Evolutionary conservation across 2,888 invertebrate species (phyloP).

Genomic region (Xestia xanthographa): DNA sequence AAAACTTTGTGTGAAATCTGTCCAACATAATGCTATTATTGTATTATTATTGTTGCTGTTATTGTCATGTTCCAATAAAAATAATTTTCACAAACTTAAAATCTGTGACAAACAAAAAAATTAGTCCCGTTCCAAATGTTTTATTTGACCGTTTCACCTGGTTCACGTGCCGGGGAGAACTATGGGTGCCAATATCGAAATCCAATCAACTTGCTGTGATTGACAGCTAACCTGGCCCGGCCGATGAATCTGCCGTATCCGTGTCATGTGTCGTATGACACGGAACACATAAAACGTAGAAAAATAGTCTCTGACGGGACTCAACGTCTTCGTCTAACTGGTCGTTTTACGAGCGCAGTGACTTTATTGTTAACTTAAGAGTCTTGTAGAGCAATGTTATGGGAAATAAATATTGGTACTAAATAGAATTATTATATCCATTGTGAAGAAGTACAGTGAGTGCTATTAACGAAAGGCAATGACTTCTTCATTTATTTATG

Average conservation of each 20-base stretch:
- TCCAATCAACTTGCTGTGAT: constrained; percentile 86
- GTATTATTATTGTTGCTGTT: too few relatives aligned
- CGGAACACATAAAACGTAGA: constrained; percentile 49
- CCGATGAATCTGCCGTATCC: constrained; percentile 70
- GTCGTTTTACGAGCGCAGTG: constrained; percentile 13
- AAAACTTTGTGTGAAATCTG: neutral
- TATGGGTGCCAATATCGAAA: constrained; percentile 82
- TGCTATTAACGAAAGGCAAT: neutral
- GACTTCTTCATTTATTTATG: constrained; percentile 15
- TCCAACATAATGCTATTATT: neutral
- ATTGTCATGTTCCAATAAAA: neutral
- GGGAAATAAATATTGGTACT: constrained; percentile 31
- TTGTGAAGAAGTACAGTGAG: constrained; percentile 10
- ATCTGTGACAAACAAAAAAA: constrained; percentile 1
- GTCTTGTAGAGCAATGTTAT: constrained; percentile 13
- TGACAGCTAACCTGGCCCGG: constrained; percentile 78
- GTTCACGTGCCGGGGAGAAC: constrained; percentile 72
- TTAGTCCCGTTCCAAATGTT: constrained; percentile 35
- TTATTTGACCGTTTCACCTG: constrained; percentile 62
- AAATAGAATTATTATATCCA: constrained; percentile 18
- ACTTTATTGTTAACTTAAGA: constrained; percentile 30
- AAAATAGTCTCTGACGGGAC: constrained; percentile 41
- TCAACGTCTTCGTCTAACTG: constrained; percentile 25
- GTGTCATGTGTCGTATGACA: constrained; percentile 34
- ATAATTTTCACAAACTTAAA: constrained; percentile 9